phyloP scores from a whole-genome alignment of 2,888 invertebrate genomes.

The Morpho deidamia region DNA sequence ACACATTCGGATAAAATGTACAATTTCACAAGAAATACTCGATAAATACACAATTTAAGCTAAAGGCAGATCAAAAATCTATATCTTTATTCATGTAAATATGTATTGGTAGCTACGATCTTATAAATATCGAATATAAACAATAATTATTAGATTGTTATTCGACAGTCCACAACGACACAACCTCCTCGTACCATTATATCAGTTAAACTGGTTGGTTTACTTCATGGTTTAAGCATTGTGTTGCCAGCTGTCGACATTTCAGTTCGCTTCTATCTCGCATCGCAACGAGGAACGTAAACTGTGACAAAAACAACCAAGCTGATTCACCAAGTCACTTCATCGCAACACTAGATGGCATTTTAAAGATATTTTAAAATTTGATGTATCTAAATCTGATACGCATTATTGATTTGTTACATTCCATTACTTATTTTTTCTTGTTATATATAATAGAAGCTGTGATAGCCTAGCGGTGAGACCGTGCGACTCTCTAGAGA shows the following conservation, averaged over 20 bases:
- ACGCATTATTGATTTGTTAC: too few species aligned
- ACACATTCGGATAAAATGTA: slow-evolving; percentile 66
- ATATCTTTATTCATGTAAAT: slow-evolving; percentile 43
- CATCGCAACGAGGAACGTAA: too few species aligned
- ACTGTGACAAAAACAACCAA: not conserved
- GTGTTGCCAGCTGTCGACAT: slow-evolving; percentile 19
- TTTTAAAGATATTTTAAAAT: not conserved
- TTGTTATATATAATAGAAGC: too few species aligned
- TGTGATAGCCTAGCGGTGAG: too few species aligned
- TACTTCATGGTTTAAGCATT: not conserved
- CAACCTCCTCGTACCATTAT: slow-evolving; percentile 40
- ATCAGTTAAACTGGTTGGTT: slow-evolving; percentile 63
- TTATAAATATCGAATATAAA: slow-evolving; percentile 59
- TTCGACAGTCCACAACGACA: slow-evolving; percentile 41
- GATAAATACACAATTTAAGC: slow-evolving; percentile 35
- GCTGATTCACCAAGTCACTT: not conserved
- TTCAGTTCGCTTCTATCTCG: not conserved
- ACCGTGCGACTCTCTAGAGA: too few species aligned
- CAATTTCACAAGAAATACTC: slow-evolving; percentile 50
- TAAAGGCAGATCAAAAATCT: slow-evolving; percentile 29
- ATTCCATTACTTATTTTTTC: too few species aligned
- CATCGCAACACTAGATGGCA: slow-evolving; percentile 8
- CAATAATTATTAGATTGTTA: slow-evolving; percentile 64
- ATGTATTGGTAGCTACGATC: slow-evolving; percentile 29
- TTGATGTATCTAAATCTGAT: not conserved